Evolutionary conservation across 2,797 vertebrate species (phyloP).

Genomic region (Synaphobranchus kaupii): DNA sequence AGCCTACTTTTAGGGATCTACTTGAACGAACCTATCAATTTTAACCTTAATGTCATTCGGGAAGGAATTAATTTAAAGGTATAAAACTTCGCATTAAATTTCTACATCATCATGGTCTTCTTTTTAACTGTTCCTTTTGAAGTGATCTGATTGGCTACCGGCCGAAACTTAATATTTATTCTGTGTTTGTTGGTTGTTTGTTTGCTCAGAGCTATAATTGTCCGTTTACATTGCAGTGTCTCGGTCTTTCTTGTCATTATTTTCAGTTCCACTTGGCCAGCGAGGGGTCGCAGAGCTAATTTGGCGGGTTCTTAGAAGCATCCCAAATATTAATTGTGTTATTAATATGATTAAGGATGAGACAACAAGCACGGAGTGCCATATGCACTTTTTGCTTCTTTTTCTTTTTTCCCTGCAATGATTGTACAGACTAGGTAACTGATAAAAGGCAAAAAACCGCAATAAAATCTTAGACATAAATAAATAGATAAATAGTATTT

Average conservation of each 20-base stretch:
- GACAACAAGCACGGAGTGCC: conserved; percentile 8
- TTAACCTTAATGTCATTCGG: neutral
- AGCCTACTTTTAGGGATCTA: too few relatives aligned
- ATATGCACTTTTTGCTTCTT: neutral
- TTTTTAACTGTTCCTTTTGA: neutral
- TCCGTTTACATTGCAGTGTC: conserved; percentile 63
- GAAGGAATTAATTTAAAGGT: neutral
- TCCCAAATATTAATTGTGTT: conserved; percentile 66
- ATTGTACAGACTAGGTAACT: neutral
- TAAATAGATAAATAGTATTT: neutral
- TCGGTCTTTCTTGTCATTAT: conserved; percentile 75
- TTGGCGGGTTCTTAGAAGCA: conserved; percentile 32
- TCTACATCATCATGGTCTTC: neutral
- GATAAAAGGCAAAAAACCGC: neutral
- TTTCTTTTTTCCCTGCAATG: neutral
- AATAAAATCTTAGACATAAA: neutral
- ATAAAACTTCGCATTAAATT: neutral
- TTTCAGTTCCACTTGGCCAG: conserved; percentile 78
- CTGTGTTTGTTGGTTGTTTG: conserved; percentile 63
- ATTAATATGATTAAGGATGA: conserved; percentile 21
- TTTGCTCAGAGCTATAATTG: conserved; percentile 74
- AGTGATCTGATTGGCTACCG: conserved; percentile 37
- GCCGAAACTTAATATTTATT: conserved; percentile 48
- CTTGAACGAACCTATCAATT: neutral
- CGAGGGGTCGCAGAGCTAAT: conserved; percentile 68